Base-by-base conservation (phyloP, 2,888 invertebrate species). In the Drosophila rubida region DNA sequence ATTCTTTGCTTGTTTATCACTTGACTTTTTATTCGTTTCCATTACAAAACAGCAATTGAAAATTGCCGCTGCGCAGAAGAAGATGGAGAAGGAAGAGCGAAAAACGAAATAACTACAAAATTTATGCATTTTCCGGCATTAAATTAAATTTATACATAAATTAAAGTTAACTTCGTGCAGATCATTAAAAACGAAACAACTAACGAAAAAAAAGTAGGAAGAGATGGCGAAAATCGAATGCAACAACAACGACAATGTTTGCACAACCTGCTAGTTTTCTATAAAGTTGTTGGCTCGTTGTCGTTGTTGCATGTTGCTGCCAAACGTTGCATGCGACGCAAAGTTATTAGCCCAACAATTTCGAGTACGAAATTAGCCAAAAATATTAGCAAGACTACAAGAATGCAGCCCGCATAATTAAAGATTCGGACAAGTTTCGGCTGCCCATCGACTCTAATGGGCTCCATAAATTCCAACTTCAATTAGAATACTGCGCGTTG, bases 91-190 rank as follows among this genome's bases (percentile, higher is more conserved):
- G 25, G 27, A 11, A 27, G 9, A 27, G 2, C 8, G 27, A 11
- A 9, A 27, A 32, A 45, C 42, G 37, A 57, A 57, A 32, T 30
- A 53, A 45, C 41, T 37, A 45, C 49, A 55, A 73, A 75, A 78
- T 85, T 78, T 81, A 78, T 81, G 74, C 67, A 75, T 87, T 88
- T 85, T 85, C 88, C 89, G 84, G 85, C 86, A 80, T 84, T 85
- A 84, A 82, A 87, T 82, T 78, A 79, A 82, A 80, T 79, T 82
- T 87, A 78, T 89, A 80, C 89, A 89, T 88, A 88, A 87, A 87
- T 87, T 87, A 85, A 87, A 85, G 87, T 74, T 77, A 61, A 77
- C 88, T 82, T 87, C 86, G 89, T 87, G 82, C 88, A 76, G 85
- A 80, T 88, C 82, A 89, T 88, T 88, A 87, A 74, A 74, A 75